These are phyloP conservation scores for Hanleya hanleyi DNA, from an alignment of 2,888 invertebrate genomes.

Conservation along the genomic window DNA sequence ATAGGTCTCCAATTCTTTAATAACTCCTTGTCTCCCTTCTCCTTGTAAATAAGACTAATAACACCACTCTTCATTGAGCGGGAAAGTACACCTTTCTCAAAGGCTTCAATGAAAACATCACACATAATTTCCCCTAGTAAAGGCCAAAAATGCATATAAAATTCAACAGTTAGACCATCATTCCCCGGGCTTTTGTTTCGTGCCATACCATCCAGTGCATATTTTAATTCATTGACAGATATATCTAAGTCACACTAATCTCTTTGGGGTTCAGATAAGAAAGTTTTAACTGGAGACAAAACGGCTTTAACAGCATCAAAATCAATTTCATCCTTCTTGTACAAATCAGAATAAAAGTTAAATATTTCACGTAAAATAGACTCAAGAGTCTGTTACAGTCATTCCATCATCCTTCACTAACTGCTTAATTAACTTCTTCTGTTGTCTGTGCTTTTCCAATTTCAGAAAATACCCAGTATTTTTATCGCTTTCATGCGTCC, in stretches of 20 bases:
- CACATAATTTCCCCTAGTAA: not conserved
- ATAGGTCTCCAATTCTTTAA: too few species aligned
- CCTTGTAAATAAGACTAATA: not conserved
- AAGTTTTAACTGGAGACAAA: not conserved
- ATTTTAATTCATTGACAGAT: not conserved
- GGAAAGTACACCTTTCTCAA: too few species aligned
- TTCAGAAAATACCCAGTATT: constrained; percentile 1
- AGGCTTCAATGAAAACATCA: not conserved
- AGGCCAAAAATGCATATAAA: not conserved
- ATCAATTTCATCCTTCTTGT: not conserved
- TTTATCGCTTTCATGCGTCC: not conserved
- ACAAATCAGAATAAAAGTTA: not conserved
- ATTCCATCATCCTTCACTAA: not conserved
- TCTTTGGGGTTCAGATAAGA: not conserved
- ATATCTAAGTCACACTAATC: not conserved
- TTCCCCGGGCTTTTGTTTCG: not conserved
- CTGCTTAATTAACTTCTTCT: not conserved
- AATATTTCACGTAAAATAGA: not conserved
- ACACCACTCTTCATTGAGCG: not conserved
- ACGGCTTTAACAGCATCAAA: not conserved
- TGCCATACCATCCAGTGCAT: not conserved
- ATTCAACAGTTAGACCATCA: not conserved
- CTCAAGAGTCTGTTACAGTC: not conserved
- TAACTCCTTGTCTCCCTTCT: not conserved
- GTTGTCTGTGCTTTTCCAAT: not conserved